Evolutionary conservation across 2,888 invertebrate species (phyloP).

Genomic region (Stegophylla sp.): DNA sequence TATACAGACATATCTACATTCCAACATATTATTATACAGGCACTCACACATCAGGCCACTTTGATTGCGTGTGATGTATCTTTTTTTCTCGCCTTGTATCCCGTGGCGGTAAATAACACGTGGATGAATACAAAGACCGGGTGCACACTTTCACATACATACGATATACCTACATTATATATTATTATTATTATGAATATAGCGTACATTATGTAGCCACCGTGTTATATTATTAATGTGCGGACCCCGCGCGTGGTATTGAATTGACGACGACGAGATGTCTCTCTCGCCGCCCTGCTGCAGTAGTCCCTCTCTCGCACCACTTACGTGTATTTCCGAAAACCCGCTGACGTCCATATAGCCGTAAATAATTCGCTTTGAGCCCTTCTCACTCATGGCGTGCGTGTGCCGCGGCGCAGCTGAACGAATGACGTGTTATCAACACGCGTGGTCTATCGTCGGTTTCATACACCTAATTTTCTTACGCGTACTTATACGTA

Average conservation of each 20-base stretch:
- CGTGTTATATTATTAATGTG: slow-evolving; percentile 45
- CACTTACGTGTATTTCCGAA: slow-evolving; percentile 24
- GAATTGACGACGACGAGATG: slow-evolving; percentile 37
- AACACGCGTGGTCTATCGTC: too few species aligned
- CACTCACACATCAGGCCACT: background rate
- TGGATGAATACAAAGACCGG: slow-evolving; percentile 38
- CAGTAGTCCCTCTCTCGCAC: slow-evolving; percentile 1
- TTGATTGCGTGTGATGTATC: slow-evolving; percentile 28
- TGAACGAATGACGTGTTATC: slow-evolving; percentile 43
- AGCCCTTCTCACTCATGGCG: slow-evolving; percentile 30
- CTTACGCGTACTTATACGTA: background rate
- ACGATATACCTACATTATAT: slow-evolving; percentile 6
- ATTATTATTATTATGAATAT: slow-evolving; percentile 19
- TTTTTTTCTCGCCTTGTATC: background rate
- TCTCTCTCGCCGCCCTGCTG: background rate
- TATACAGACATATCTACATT: too few species aligned
- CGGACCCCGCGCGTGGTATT: slow-evolving; percentile 28
- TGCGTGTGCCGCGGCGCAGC: slow-evolving; percentile 49
- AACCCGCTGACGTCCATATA: slow-evolving; percentile 33
- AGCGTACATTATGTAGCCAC: slow-evolving; percentile 33
- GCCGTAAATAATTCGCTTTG: slow-evolving; percentile 54
- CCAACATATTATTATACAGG: background rate
- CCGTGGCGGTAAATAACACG: slow-evolving; percentile 24
- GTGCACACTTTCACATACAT: slow-evolving; percentile 20
- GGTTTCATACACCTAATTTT: slow-evolving; percentile 22